These are phyloP conservation scores for Halocynthia aurantium DNA, from an alignment of 23 tunicate species.

Conservation along the genomic window DNA sequence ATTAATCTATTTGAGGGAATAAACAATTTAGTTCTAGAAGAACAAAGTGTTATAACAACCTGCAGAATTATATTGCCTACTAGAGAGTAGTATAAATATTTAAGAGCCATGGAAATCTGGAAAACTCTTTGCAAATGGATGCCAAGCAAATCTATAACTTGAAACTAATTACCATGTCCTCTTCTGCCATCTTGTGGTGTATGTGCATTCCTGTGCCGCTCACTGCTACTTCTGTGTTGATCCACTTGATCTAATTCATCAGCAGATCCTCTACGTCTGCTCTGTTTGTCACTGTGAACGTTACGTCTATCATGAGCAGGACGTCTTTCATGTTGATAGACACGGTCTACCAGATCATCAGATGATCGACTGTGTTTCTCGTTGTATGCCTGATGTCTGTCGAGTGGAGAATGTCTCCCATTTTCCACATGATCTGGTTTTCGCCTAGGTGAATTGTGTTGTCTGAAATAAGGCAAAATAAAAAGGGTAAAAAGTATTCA, in stretches of 20 bases:
- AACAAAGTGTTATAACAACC: too few species aligned
- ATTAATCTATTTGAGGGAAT: too few species aligned
- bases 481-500: background rate
- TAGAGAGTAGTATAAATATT: too few species aligned
- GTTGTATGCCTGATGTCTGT: background rate
- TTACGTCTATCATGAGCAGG: background rate
- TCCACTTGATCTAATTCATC: background rate
- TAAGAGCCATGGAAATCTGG: too few species aligned
- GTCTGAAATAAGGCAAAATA: background rate
- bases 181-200: background rate
- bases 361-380: conserved; percentile 1
- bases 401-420: background rate
- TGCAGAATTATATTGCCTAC: too few species aligned
- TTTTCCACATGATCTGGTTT: background rate
- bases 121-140: too few species aligned
- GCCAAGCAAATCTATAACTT: too few species aligned
- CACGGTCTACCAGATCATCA: background rate
- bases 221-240: background rate
- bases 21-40: too few species aligned
- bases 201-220: background rate
- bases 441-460: background rate
- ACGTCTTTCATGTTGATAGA: background rate
- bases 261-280: background rate
- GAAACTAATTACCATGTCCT: too few species aligned
- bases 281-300: background rate